phyloP scores from a whole-genome alignment of 2,113 vertebrate species.

The Tychaedon coryphoeus region DNA sequence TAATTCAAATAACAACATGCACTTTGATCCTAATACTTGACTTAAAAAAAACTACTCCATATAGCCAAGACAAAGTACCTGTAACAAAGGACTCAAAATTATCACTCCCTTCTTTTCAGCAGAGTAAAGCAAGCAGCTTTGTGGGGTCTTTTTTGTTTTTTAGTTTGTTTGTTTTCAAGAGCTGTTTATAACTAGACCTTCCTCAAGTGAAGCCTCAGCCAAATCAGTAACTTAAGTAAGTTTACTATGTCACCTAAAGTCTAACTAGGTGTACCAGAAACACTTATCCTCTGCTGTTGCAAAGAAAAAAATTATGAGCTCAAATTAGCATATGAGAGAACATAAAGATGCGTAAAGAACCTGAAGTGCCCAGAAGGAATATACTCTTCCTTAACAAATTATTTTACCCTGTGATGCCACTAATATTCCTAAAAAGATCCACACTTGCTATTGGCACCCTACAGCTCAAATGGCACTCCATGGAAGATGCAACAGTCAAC shows the following conservation, averaged over 20 bases:
- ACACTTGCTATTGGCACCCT: not conserved
- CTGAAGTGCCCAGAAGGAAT: not conserved
- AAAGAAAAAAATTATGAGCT: not conserved
- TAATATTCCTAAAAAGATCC: not conserved
- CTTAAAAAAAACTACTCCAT: not conserved
- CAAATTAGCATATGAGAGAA: not conserved
- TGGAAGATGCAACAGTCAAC: not conserved
- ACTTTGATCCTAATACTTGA: not conserved
- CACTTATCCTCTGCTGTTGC: not conserved
- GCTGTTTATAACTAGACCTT: not conserved
- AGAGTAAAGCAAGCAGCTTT: not conserved
- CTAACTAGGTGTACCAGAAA: not conserved
- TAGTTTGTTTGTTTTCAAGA: not conserved
- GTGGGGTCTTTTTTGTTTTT: too few species aligned
- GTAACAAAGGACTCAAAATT: not conserved
- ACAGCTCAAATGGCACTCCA: not conserved
- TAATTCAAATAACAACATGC: accelerated
- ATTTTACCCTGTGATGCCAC: not conserved
- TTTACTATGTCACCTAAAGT: not conserved
- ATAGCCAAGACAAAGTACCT: not conserved
- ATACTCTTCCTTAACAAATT: not conserved
- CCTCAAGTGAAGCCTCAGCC: not conserved
- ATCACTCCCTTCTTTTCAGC: not conserved
- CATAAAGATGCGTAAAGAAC: not conserved
- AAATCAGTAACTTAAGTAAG: not conserved